Conservation (phyloP, 2,113 vertebrate species). For the Casuarius casuarius region DNA sequence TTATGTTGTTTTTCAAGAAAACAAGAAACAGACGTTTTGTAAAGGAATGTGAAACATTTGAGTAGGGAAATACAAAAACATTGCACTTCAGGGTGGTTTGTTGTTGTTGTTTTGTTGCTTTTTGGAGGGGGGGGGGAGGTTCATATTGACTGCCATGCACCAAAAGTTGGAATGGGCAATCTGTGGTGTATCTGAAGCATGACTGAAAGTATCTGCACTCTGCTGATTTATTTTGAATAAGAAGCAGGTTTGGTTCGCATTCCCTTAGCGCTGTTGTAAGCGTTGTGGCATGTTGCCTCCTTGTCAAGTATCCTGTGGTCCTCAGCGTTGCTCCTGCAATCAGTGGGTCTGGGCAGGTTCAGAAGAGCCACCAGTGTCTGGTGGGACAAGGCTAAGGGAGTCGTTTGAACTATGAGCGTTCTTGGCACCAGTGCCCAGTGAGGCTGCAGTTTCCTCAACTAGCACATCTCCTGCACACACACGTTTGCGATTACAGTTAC, state of each 20-base stretch:
- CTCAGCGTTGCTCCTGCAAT: neutral
- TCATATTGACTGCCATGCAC: rapidly evolving
- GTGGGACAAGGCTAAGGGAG: neutral
- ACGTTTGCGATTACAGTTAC: neutral
- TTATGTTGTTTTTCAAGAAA: constrained; percentile 18
- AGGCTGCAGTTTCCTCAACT: neutral
- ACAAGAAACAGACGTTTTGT: neutral
- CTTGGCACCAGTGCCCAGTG: neutral
- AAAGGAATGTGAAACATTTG: neutral
- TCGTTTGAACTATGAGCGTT: neutral
- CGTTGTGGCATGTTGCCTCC: neutral
- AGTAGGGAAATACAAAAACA: neutral
- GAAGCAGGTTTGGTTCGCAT: neutral
- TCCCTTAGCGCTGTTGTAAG: neutral
- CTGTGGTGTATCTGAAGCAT: neutral
- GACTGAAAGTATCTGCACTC: neutral
- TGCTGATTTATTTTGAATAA: neutral
- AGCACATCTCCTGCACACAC: neutral
- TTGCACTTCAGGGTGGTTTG: neutral
- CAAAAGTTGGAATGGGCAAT: neutral
- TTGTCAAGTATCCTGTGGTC: too few species aligned
- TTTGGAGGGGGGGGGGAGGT: neutral
- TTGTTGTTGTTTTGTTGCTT: neutral
- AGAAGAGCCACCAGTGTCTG: neutral
- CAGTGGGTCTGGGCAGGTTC: neutral